A percentile compares a stretch with the other conserved stretches of the same genome.
Conservation (phyloP, 2,888 invertebrate species). For the Limnephilus auricula region DNA sequence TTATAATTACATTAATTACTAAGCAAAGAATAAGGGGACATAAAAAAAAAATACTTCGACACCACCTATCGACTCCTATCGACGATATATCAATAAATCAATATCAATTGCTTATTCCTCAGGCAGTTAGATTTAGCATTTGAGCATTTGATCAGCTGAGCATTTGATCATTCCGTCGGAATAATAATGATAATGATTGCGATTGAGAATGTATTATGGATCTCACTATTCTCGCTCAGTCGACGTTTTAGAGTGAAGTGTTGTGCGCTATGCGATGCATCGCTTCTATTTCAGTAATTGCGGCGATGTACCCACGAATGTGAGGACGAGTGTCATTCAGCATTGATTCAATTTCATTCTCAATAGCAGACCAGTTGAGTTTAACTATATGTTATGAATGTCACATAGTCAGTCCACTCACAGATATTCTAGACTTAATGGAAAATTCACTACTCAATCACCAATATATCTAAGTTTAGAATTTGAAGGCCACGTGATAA, state of each 20-base stretch:
- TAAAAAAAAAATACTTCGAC: too few relatives aligned
- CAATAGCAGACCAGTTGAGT: neutral
- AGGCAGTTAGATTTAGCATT: neutral
- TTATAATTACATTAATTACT: too few relatives aligned
- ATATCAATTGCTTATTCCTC: too few relatives aligned
- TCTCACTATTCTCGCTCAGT: neutral
- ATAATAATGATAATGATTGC: neutral
- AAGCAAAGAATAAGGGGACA: too few relatives aligned
- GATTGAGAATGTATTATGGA: neutral
- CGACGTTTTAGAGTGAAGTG: neutral
- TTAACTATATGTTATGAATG: neutral
- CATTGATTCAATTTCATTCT: neutral
- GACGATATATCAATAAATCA: too few relatives aligned
- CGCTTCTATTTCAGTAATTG: constrained; percentile 2
- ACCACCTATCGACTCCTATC: too few relatives aligned
- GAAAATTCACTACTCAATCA: neutral
- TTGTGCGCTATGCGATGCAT: neutral
- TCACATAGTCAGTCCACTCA: neutral
- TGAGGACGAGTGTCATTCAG: neutral
- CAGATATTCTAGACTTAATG: neutral
- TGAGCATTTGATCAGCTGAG: neutral
- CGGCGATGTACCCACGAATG: neutral
- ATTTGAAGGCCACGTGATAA: neutral
- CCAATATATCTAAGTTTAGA: neutral
- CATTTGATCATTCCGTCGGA: neutral